Evolutionary conservation across 2,888 invertebrate genomes (phyloP), one percentile per base, ranked within the genome.

Genomic region (Horisme vitalbata): DNA sequence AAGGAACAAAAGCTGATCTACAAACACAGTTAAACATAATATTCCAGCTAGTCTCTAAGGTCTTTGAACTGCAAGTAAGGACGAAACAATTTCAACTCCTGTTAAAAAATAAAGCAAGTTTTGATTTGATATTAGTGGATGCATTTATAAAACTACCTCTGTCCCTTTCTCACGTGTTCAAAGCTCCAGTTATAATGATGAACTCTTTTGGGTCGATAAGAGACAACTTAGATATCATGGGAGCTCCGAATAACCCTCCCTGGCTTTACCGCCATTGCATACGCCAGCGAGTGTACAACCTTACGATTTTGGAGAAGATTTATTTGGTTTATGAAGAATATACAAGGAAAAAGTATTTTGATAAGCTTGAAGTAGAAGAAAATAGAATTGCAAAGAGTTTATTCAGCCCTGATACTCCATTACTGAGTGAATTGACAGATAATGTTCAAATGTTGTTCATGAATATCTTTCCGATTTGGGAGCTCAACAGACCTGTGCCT

Each of bases 371-470:
- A 31, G 24, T 5, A 10, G 15, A 35, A 35, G 56, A 61, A 13
- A 53, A 62, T 33, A 41, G 28, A 11, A n/a, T 51, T 4, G 26
- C 65, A 1, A 57, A 36, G 18, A 54, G 50, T 43, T 13, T 57
- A 18, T 66, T 72, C 44, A 78, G 75, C 0, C 15, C 54, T 3
- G 54, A 68, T 13, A 15, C 60, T 0, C 69, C 76, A 0, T 2
- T 37, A 4, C 9, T 68, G 3, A 31, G 9, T 2, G 67, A 71
- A 24, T 47, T 77, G 2, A 45, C 44, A 13, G 51, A 63, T 12
- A 73, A 67, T 36, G 61, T 82, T 8, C 75, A 78, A 32, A 63
- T 90, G 71, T 36, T 88, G 12, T 77, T 90, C 44, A 34, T 86
- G 2, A 90, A 90, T 51, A 55, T 66, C 0, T 75, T 87, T 59